Conservation (phyloP, 2,797 vertebrate species). For the Propithecus perrieri region DNA sequence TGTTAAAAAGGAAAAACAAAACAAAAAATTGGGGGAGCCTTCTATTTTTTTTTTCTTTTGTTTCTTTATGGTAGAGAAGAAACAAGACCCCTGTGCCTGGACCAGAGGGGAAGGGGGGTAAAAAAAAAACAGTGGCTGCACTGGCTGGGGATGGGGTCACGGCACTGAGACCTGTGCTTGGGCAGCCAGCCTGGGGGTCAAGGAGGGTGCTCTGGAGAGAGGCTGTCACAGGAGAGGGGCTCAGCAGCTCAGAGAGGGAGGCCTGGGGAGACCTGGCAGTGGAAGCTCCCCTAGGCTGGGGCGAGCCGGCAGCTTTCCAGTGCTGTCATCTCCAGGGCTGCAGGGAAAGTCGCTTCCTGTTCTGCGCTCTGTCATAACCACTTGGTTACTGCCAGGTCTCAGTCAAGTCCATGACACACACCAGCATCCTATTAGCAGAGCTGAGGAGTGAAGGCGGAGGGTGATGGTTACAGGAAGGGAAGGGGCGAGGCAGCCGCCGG, state of each 20-base stretch:
- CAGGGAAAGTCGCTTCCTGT: fast-evolving
- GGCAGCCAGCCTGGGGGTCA: too few relatives aligned
- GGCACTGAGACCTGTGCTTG: background rate
- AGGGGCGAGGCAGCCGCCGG: background rate
- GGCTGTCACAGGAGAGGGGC: background rate
- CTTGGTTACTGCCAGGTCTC: background rate
- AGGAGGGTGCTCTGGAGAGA: background rate
- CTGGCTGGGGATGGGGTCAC: fast-evolving
- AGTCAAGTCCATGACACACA: background rate
- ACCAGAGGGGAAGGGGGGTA: background rate
- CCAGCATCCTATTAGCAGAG: background rate
- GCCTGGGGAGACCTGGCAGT: background rate
- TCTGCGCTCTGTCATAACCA: background rate
- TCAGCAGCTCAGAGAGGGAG: background rate
- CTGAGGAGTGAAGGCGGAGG: background rate
- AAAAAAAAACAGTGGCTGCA: background rate
- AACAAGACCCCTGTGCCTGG: background rate
- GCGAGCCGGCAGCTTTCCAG: background rate
- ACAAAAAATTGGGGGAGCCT: background rate
- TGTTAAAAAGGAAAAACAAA: background rate
- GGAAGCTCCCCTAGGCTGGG: background rate
- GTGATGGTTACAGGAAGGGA: fast-evolving
- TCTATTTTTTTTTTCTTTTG: background rate
- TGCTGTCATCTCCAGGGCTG: fast-evolving
- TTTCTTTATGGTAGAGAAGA: background rate